These are phyloP conservation scores for Lucifuga dentata DNA, from an alignment of 2,113 vertebrate genomes.

Conservation along the genomic window DNA sequence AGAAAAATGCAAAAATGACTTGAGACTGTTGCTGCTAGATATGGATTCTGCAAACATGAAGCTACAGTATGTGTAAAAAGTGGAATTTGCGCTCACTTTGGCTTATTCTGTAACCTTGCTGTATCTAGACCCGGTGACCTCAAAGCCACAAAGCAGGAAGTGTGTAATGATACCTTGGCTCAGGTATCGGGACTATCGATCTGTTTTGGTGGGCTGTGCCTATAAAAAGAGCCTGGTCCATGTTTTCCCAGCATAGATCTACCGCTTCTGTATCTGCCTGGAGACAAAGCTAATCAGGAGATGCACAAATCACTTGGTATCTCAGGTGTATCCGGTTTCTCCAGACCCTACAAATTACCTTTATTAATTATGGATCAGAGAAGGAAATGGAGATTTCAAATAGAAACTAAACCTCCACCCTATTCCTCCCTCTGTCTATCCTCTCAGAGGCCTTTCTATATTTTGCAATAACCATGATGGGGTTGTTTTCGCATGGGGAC, in stretches of 20 bases:
- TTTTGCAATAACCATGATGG: no score
- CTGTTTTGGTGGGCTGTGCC: slow-evolving; percentile 48
- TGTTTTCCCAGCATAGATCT: slow-evolving; percentile 41
- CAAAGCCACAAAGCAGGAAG: slow-evolving; percentile 23
- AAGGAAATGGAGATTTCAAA: slow-evolving; percentile 29
- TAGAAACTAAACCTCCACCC: neutral
- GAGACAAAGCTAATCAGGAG: slow-evolving; percentile 15
- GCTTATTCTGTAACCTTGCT: slow-evolving; percentile 52
- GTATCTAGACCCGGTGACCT: slow-evolving; percentile 47
- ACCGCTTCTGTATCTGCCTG: slow-evolving; percentile 14
- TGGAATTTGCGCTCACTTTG: slow-evolving; percentile 2
- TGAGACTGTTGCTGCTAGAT: no score
- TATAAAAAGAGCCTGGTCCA: slow-evolving; percentile 66
- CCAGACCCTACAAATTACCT: slow-evolving; percentile 45
- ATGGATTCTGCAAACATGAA: no score
- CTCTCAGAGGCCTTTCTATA: slow-evolving; percentile 1
- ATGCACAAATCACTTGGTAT: slow-evolving; percentile 13
- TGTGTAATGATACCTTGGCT: slow-evolving; percentile 35
- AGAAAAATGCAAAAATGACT: no score
- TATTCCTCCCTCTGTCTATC: slow-evolving; percentile 7
- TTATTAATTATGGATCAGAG: slow-evolving; percentile 74
- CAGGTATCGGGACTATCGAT: slow-evolving; percentile 62
- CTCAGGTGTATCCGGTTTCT: slow-evolving; percentile 47
- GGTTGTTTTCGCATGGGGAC: no score
- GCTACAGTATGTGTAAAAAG: slow-evolving; percentile 1